These are phyloP conservation scores for Andrena praecox DNA, from an alignment of 2,888 invertebrate genomes.

Conservation along the genomic window DNA sequence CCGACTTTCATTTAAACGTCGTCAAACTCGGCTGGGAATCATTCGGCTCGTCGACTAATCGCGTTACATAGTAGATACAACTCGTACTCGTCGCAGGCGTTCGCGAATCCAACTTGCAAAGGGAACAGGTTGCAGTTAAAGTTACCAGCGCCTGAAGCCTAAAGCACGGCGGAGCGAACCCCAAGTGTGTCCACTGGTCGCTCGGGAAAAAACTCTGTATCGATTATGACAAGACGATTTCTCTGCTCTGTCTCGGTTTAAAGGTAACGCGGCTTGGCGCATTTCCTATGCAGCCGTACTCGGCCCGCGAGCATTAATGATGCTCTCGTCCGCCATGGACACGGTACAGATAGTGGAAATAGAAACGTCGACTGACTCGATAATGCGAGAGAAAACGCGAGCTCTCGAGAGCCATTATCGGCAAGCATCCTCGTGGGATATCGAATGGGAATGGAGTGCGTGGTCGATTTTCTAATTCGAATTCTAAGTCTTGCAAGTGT, in stretches of 20 bases:
- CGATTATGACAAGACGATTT: constrained; percentile 27
- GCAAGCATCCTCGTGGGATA: constrained; percentile 51
- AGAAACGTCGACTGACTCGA: constrained; percentile 65
- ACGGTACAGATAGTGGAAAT: constrained; percentile 47
- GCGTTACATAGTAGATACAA: too few relatives aligned
- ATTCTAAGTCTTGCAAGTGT: too few relatives aligned
- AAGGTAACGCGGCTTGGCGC: neutral
- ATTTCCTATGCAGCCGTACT: neutral
- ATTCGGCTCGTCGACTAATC: too few relatives aligned
- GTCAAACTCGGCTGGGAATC: too few relatives aligned
- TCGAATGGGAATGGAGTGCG: constrained; percentile 17
- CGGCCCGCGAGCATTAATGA: constrained; percentile 29
- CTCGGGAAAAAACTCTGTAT: constrained; percentile 9
- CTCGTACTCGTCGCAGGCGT: too few relatives aligned
- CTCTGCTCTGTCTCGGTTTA: constrained; percentile 4
- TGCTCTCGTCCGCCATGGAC: constrained; percentile 21
- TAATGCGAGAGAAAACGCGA: constrained; percentile 62
- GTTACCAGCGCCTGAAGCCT: neutral
- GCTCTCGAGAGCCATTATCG: constrained; percentile 57
- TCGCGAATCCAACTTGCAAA: too few relatives aligned
- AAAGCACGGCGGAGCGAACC: neutral
- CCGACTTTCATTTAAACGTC: too few relatives aligned
- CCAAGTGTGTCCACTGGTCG: neutral
- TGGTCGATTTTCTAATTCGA: neutral
- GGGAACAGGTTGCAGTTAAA: too few relatives aligned